Evolutionary conservation across 2,797 vertebrate genomes (phyloP), one percentile per base, ranked within the genome.

Genomic region (Neoniphon sammara): DNA sequence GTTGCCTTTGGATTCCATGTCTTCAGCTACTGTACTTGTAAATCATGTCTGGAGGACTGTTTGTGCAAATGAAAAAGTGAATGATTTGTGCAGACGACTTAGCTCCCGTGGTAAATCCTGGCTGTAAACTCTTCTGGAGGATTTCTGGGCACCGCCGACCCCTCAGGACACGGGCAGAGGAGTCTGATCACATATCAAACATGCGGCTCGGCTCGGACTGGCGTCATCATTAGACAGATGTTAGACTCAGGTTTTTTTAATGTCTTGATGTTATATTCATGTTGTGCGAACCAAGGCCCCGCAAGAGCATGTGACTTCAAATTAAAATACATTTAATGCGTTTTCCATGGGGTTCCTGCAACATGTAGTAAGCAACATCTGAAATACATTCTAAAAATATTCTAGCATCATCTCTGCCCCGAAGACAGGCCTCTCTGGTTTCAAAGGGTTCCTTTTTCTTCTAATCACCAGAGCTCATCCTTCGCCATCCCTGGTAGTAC

Each of bases 31-130:
- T 88, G 78, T 83, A 83, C 82, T 86, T 89, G 83, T 90, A 92
- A 92, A 93, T 91, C 87, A 88, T 80, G 81, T 83, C 80, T 73
- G 75, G 60, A 25, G 71, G 79, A 80, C 84, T 85, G 81, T 91
- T 91, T 87, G 80, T 88, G 81, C 88, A 91, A 90, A 90, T 93
- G 85, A 91, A 92, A 91, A 90, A 80, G 73, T 80, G 81, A 86
- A 83, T 91, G 90, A 93, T 93, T 93, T 91, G 87, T 86, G 83
- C 46, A 66, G 87, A 90, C 85, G 88, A 83, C 80, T 84, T 89
- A 88, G 88, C 87, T 83, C 73, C 63, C 66, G 73, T 70, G 76
- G 75, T 91, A 92, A 91, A 91, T 91, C 88, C 77, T 74, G 71
- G 70, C 69, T 81, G 39, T 53, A 30, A 23, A 52, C 18, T 59